Evolutionary conservation across 2,797 vertebrate species (phyloP).

Genomic region (Cichlasoma orientale): DNA sequence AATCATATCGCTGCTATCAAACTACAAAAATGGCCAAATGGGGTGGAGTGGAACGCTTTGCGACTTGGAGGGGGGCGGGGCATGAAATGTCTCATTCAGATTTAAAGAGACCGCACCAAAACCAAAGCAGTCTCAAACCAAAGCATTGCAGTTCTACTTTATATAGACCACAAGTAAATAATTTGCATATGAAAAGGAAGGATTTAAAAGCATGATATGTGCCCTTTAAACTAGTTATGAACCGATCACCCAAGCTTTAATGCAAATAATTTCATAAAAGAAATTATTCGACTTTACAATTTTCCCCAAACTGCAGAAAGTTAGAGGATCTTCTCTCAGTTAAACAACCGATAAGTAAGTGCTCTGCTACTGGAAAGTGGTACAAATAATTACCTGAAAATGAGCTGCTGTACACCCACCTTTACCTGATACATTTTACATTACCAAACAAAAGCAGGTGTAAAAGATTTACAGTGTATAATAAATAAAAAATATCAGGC

Average conservation of each 20-base stretch:
- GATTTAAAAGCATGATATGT: no score
- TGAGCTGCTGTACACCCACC: not conserved
- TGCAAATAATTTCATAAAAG: not conserved
- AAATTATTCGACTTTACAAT: not conserved
- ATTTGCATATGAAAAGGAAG: no score
- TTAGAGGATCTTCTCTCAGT: not conserved
- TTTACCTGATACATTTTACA: not conserved
- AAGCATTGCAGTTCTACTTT: no score
- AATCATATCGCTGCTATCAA: no score
- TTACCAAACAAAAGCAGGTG: not conserved
- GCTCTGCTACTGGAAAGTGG: not conserved
- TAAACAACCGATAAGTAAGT: not conserved
- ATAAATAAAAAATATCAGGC: not conserved
- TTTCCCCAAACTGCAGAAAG: not conserved
- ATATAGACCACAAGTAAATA: no score
- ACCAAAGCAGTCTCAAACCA: no score
- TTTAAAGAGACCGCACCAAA: no score
- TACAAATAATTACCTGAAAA: not conserved
- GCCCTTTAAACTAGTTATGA: not conserved
- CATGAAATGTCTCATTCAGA: no score
- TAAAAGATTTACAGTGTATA: not conserved
- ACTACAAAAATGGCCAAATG: no score
- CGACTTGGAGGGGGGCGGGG: no score
- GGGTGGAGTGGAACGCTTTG: no score
- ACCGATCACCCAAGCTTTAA: not conserved